Conservation (phyloP, 2,888 invertebrate genomes). For the Griposia aprilina region DNA sequence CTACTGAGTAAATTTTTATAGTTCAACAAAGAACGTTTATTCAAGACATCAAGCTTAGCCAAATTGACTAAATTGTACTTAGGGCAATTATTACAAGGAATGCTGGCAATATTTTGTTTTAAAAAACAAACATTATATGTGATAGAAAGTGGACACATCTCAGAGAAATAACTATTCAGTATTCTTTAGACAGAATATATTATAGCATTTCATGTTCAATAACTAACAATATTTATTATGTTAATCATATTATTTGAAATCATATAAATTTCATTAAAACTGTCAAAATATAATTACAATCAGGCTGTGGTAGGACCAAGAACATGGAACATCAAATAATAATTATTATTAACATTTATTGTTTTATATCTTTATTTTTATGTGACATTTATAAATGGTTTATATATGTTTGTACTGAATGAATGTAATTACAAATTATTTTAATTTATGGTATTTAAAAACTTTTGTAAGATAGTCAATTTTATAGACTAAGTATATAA, state of each 20-base stretch:
- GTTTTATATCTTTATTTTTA: neutral
- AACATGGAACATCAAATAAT: neutral
- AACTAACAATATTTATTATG: neutral
- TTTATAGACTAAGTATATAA: constrained; percentile 26
- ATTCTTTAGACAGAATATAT: neutral
- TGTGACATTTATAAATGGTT: constrained; percentile 29
- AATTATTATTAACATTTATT: too few relatives aligned
- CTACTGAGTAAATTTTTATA: too few relatives aligned
- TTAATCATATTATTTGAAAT: neutral
- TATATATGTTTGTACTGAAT: constrained; percentile 36
- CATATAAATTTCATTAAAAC: neutral
- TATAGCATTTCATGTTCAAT: neutral
- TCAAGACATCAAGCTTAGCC: neutral
- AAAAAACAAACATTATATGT: neutral
- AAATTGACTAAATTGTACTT: neutral
- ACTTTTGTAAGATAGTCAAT: constrained; percentile 37
- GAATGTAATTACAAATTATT: constrained; percentile 15
- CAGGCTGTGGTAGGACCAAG: neutral
- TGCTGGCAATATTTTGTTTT: neutral
- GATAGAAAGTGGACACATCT: neutral
- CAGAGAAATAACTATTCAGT: neutral
- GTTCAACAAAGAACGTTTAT: too few relatives aligned
- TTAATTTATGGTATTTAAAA: constrained; percentile 16
- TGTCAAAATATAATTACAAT: neutral
- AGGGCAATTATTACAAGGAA: neutral